Conservation (phyloP, 1,140 invertebrate species). For the Phenacoccus solenopsis region DNA sequence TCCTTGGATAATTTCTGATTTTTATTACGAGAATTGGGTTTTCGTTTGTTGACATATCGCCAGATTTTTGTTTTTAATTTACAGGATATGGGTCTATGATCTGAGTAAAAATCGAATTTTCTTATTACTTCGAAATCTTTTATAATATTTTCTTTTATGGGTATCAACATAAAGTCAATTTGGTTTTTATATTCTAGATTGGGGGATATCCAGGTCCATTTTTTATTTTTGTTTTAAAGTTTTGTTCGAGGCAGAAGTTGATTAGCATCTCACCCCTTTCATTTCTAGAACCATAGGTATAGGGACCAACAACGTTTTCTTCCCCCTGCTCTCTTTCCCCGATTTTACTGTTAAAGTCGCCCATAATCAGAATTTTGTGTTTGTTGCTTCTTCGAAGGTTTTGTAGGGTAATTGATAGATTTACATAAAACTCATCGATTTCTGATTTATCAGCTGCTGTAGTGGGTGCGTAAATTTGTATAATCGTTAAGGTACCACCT, state of each 20-base stretch:
- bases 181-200: not conserved
- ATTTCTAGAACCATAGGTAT: not conserved
- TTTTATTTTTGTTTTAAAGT: not conserved
- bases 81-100: too few species aligned
- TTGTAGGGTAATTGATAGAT: not conserved
- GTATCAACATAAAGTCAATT: conserved; percentile 6
- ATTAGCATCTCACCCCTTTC: not conserved
- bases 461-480: not conserved
- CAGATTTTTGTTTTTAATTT: too few species aligned
- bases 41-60: too few species aligned
- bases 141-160: not conserved
- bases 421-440: not conserved
- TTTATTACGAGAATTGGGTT: too few species aligned
- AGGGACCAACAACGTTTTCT: not conserved
- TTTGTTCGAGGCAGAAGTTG: not conserved
- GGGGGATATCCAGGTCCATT: conserved; percentile 8
- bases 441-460: not conserved
- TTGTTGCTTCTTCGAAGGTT: not conserved
- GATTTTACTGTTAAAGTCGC: conserved; percentile 15
- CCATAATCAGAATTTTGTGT: not conserved
- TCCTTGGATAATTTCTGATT: too few species aligned
- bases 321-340: not conserved
- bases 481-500: not conserved
- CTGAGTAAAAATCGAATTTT: too few species aligned
- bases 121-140: not conserved